Base-by-base conservation (phyloP, 92 coral and sea anemone species). In the Metridium senile region DNA sequence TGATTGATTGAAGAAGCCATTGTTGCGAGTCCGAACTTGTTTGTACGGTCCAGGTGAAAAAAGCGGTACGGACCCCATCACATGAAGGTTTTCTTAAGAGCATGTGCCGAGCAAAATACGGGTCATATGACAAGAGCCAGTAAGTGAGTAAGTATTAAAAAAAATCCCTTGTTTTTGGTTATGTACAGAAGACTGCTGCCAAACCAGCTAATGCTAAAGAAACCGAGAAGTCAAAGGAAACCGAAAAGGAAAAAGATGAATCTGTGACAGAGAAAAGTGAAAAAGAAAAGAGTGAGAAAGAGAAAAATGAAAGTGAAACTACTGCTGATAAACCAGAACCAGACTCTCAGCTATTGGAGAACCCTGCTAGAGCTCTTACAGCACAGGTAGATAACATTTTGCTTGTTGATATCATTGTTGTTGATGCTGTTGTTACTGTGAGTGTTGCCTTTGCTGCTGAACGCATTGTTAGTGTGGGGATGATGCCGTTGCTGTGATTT, bases 321-420 rank as follows among this genome's bases (percentile, higher is more conserved):
- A 19, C 30, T 10, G 31, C 45, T 29, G 67, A 27, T 13, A 79
- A 84, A 22, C 80, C 78, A 2, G 97, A 92, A 66, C 97, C 99
- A 18, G 97, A 90, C 70, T 89, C 81, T 71, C 93, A 95, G 74
- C 76, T 92, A 79, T 52, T 95, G 46, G 99, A 95, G 43, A 95
- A 95, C 71, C 99, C 99, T 26, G 93, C 99, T 66, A 89, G 99
- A 51, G 99, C 93, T 11, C 84, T 95, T 68, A 88, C 93, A 33
- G 88, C 95, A 17, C 99, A 95, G 95, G 99, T 93, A 52, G n/a
- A 39, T 47, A 45, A n/a, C n/a, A n/a, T n/a, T n/a, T n/a, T n/a
- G n/a, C n/a, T n/a, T n/a, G n/a, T n/a, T n/a, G n/a, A n/a, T n/a
- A n/a, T n/a, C n/a, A n/a, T n/a, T n/a, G n/a, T n/a, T n/a, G n/a